Evolutionary conservation across 2,797 vertebrate genomes (phyloP).

Genomic region (Falco cherrug): DNA sequence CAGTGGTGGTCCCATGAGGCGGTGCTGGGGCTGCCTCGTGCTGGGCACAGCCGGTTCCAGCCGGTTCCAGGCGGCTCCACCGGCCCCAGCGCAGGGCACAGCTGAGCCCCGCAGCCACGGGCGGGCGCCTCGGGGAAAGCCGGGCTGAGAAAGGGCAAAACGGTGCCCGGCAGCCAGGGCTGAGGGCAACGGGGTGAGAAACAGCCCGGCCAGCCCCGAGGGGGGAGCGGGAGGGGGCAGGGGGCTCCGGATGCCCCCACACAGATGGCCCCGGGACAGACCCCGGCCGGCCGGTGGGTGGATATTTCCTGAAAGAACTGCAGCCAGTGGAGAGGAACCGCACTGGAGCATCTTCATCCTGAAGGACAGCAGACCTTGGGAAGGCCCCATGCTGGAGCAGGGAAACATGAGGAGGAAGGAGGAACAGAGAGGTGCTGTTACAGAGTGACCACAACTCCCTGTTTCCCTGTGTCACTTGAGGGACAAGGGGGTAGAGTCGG

Average conservation of each 20-base stretch:
- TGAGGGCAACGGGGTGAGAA: too few species aligned
- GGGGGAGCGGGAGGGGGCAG: not conserved
- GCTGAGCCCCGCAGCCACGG: too few species aligned
- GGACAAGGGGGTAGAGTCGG: not conserved
- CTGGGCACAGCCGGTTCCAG: too few species aligned
- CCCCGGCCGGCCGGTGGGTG: too few species aligned
- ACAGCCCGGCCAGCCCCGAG: not conserved
- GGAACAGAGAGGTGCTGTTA: rapidly evolving
- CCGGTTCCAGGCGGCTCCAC: too few species aligned
- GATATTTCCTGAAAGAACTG: not conserved
- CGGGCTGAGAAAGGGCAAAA: too few species aligned
- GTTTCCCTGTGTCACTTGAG: too few species aligned
- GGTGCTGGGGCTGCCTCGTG: not conserved
- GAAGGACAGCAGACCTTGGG: not conserved
- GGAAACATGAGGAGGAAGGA: too few species aligned
- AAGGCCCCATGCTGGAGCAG: not conserved
- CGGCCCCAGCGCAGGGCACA: too few species aligned
- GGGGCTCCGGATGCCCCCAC: not conserved
- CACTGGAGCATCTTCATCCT: not conserved
- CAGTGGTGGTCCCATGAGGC: not conserved
- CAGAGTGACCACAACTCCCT: rapidly evolving
- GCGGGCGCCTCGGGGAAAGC: too few species aligned
- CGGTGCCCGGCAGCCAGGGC: too few species aligned
- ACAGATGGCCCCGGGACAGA: too few species aligned
- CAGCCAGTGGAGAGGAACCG: not conserved